These are phyloP conservation scores for Brienomyrus longianalis DNA, from an alignment of 2,113 vertebrate genomes.

Conservation along the genomic window DNA sequence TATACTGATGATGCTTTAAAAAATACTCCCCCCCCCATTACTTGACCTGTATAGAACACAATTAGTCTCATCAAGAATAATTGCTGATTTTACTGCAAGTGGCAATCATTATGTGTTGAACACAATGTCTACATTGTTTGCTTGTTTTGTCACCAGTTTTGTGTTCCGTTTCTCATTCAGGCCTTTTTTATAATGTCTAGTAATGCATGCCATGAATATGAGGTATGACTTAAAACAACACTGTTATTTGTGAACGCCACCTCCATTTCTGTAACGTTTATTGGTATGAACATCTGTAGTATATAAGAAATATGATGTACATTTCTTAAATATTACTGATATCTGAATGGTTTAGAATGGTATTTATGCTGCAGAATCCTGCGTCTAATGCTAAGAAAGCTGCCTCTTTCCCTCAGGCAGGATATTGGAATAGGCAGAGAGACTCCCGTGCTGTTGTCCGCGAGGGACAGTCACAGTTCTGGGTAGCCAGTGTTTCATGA, in stretches of 20 bases:
- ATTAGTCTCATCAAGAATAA: slow-evolving; percentile 21
- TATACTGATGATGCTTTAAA: slow-evolving; percentile 7
- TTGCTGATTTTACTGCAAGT: slow-evolving; percentile 27
- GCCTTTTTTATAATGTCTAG: slow-evolving; percentile 40
- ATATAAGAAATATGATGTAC: background rate
- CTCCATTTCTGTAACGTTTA: background rate
- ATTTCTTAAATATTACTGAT: slow-evolving; percentile 10
- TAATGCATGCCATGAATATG: slow-evolving; percentile 45
- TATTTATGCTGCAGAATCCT: background rate
- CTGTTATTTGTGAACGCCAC: slow-evolving; percentile 7
- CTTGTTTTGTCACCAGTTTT: slow-evolving; percentile 27
- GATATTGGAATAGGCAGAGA: background rate
- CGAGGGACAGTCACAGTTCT: background rate
- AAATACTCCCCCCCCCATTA: background rate
- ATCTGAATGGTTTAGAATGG: background rate
- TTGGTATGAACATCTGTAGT: slow-evolving; percentile 16
- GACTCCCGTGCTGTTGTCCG: background rate
- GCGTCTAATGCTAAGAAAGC: slow-evolving; percentile 4
- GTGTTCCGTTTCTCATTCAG: slow-evolving; percentile 34
- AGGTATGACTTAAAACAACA: background rate
- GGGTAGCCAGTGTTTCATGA: background rate
- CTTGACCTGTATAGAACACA: background rate
- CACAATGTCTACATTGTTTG: background rate
- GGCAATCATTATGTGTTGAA: slow-evolving; percentile 46
- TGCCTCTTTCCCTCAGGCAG: background rate